These are phyloP conservation scores for Pelagia noctiluca DNA, from an alignment of 30 jellyfish, hydroid and myxozoan genomes.

Conservation along the genomic window DNA sequence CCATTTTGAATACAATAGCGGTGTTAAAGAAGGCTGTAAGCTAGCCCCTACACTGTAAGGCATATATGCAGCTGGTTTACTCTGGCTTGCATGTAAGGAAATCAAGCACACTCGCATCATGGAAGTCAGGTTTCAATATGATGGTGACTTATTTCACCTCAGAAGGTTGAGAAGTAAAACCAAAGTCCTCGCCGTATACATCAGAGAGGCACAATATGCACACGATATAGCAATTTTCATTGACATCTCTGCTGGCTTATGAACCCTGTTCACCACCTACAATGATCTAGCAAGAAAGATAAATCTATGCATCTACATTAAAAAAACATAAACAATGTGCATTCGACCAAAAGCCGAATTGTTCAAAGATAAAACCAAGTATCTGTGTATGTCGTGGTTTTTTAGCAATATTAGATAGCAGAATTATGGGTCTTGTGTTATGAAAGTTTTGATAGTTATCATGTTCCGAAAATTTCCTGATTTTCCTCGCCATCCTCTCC, in stretches of 20 bases:
- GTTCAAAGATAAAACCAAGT: slow-evolving; percentile 33
- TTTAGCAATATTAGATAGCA: no score
- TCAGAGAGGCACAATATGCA: slow-evolving; percentile 77
- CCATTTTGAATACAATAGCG: slow-evolving; percentile 67
- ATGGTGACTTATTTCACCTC: slow-evolving; percentile 70
- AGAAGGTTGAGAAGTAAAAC: slow-evolving; percentile 63
- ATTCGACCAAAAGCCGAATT: slow-evolving; percentile 21
- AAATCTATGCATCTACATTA: slow-evolving; percentile 43
- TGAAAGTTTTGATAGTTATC: no score
- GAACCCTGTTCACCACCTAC: slow-evolving; percentile 31
- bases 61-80: slow-evolving; percentile 65
- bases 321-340: slow-evolving; percentile 43
- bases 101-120: slow-evolving; percentile 43
- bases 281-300: slow-evolving; percentile 45
- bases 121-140: slow-evolving; percentile 57
- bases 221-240: slow-evolving; percentile 30
- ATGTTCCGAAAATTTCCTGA: no score
- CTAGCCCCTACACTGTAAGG: slow-evolving; percentile 70
- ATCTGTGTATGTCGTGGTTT: no score
- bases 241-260: slow-evolving; percentile 24
- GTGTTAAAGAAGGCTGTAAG: slow-evolving; percentile 77
- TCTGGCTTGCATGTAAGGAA: slow-evolving; percentile 62
- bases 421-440: no score
- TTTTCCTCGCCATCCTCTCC: no score
- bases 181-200: not conserved